Evolutionary conservation across 92 coral and sea anemone genomes (phyloP).

Genomic region (Muricea muricata): DNA sequence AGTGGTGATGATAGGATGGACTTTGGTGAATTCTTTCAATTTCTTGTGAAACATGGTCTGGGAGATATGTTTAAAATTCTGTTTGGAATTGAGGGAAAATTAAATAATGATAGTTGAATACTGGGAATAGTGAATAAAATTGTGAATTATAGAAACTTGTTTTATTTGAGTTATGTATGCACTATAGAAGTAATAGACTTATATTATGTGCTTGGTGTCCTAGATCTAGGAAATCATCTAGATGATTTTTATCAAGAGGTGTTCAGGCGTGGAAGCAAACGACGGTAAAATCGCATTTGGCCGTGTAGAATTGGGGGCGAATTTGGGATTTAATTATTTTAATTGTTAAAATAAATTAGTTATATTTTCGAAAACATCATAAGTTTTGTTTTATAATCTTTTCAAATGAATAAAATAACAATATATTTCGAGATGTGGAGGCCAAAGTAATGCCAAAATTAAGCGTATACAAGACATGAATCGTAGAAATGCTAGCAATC

Average conservation of each 20-base stretch:
- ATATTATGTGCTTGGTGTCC: no score
- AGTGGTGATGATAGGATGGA: conserved; percentile 92
- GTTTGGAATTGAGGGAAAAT: conserved; percentile 96
- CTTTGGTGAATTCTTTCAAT: conserved; percentile 96
- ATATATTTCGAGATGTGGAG: not conserved
- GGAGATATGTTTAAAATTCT: conserved; percentile 86
- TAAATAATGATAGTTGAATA: not conserved
- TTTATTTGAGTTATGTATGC: no score
- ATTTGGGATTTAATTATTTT: not conserved
- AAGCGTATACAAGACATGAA: not conserved
- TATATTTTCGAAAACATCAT: no score
- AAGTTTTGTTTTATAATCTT: not conserved
- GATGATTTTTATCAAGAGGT: not conserved
- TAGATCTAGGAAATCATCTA: no score
- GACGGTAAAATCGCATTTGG: not conserved
- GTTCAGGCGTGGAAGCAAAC: not conserved
- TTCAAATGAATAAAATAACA: not conserved
- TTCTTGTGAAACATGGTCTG: conserved; percentile 77
- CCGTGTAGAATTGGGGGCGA: conserved; percentile 13
- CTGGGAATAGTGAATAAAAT: not conserved
- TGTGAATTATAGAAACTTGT: not conserved
- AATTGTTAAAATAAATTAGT: no score
- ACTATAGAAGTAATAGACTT: no score
- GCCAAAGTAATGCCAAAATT: not conserved
- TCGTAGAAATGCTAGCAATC: not conserved